Evolutionary conservation across 2,113 vertebrate species (phyloP), one percentile per base, ranked within the genome.

Genomic region (Cynoglossus semilaevis): DNA sequence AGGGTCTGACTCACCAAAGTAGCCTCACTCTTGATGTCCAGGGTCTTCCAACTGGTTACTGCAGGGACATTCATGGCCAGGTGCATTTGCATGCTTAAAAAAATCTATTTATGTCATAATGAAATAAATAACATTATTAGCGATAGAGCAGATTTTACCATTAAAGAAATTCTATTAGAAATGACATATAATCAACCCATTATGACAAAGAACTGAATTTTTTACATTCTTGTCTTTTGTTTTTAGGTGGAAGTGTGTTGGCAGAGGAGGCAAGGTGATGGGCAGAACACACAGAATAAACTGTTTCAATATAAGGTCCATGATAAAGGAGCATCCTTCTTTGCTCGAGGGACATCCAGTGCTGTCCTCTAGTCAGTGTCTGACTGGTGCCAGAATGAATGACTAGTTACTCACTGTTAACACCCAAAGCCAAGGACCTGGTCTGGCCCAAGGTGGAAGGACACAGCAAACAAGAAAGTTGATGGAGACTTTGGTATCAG

Each of bases 11-110:
- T 5, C 94, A 97, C 74, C 94, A 96, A 81, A 93, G 94, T 35
- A 87, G 88, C 72, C 87, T 96, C 68, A 70, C 92, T 52, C 89
- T 99, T 22, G 86, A 88, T 58, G 93, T 90, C 0, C 89, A 94
- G 78, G 96, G 96, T 19, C 91, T 98, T 65, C 84, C 79, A 1
- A 98, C 95, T 0, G 96, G 96, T 11, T 96, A 91, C 91, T 99
- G 96, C 88, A 95, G 87, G 83, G 96, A 99, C 3, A 93, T 99
- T 2, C 96, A 99, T 0, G 96, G 96, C 15, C 92, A 98, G 94
- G 96, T 98, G 58, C 51, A 67, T 49, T 18, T 11, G 0, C 22
- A 7, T 48, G 38, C 14, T 13, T 9, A 10, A 38, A 38, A 12
- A 38, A 38, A 10, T 29, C 22, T 29, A 29, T 29, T 29, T 29